Base-by-base conservation (phyloP, 2,888 invertebrate genomes). In the Atherix ibis region DNA sequence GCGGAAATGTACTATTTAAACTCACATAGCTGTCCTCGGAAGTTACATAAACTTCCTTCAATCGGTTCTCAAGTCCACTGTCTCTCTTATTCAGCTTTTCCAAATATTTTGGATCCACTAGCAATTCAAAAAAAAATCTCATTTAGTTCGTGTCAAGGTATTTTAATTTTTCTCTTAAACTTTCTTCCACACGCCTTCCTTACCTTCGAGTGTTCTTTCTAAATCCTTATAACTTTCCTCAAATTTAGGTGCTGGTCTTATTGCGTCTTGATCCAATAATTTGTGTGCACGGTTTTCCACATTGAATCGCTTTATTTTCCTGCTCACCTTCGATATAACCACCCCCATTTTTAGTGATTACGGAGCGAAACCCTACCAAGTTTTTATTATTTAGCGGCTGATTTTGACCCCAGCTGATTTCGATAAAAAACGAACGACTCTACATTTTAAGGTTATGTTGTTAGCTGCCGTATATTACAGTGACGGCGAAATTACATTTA, bases 231-330 rank as follows among this genome's bases (percentile, higher is more conserved):
- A 43, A 42, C 73, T 72, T 2, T 67, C 59, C 16, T 71, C 65
- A 54, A 72, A 71, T 48, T 61, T 68, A 1, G 85, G 85, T n/a
- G 87, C 83, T 18, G 73, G 68, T 22, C 60, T 61, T 13, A 68
- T 65, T 39, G 56, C 59, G 4, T 65, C 68, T 51, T 78, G 78
- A 28, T 74, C 71, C 43, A 87, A 70, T 14, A 75, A 58, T 47
- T 73, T 73, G 47, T 76, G 74, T 17, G 81, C 82, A 41, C 85
- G 71, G 55, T 69, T 76, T 53, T 82, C 84, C 3, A 79, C 67
- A 58, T 85, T 84, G 47, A 74, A 80, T 17, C 73, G 69, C 52
- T 71, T 71, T 12, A 67, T 47, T 13, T 77, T 76, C 39, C 72
- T 62, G 16, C 65, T 58, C 31, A 74, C 57, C 45, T 61, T 58